Base-by-base conservation (phyloP, 2,888 invertebrate species). In the Drosophila phalerata region DNA sequence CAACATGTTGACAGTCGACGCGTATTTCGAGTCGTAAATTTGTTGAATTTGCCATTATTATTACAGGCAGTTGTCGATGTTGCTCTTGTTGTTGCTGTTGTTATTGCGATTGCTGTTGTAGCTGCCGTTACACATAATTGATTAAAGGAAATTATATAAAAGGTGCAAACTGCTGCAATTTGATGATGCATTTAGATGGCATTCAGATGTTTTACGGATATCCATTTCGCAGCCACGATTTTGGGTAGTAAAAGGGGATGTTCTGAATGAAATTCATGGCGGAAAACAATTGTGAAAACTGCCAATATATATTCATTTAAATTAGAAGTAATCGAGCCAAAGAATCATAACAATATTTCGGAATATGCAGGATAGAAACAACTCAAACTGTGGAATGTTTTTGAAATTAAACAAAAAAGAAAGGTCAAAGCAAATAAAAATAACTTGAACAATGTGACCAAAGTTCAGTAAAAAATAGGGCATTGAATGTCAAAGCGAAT, bases 1-100 rank as follows among this genome's bases (percentile, higher is more conserved):
- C 72, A 83, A 77, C 85, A 83, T 79, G 85, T 77, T 79, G 85
- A 85, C 85, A 85, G 82, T 76, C 87, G 72, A 73, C 76, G 81
- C 70, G 74, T 63, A 81, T 83, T 83, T 68, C 43, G 62, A 57
- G 73, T 73, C 85, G 77, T 84, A 77, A 83, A 81, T 81, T 81
- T 80, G 77, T 77, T 66, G 62, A 77, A 66, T 77, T 73, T 74
- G 58, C 77, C 61, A 79, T 74, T 77, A 79, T 79, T 77, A 58
- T 73, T 78, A 62, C 74, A 58, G 34, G 55, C 62, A 73, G 62
- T 73, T 67, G 49, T 77, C 52, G 62, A 49, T 56, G 43, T 22
- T 49, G 30, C 43, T 53, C 22, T 55, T 52, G 61, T 48, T 73
- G n/a, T 28, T 48, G 64, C n/a, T 25, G 32, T 57, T 32, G 37